Evolutionary conservation across 2,888 invertebrate genomes (phyloP).

Genomic region (Erebia aethiops): DNA sequence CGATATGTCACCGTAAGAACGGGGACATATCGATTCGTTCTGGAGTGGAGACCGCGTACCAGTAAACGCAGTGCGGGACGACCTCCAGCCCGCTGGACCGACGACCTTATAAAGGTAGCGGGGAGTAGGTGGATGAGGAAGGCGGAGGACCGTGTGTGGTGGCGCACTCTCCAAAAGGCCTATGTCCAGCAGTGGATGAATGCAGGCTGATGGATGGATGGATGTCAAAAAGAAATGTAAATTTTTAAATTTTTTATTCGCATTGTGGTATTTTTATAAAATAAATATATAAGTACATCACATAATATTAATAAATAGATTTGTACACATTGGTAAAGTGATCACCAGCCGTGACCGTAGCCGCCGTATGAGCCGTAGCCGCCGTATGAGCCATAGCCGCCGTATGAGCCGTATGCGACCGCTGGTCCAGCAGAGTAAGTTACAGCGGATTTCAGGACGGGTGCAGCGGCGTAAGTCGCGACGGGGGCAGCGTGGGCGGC

Average conservation of each 20-base stretch:
- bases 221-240: constrained; percentile 17
- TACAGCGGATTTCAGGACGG: constrained; percentile 44
- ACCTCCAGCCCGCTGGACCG: too few species aligned
- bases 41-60: too few species aligned
- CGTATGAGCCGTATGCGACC: constrained; percentile 71
- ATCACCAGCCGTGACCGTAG: constrained; percentile 85
- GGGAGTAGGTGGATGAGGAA: too few species aligned
- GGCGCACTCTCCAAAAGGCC: too few species aligned
- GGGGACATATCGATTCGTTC: too few species aligned
- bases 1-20: too few species aligned
- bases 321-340: constrained; percentile 57
- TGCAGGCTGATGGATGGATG: too few species aligned
- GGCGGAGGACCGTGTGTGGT: too few species aligned
- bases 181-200: too few species aligned
- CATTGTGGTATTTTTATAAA: constrained; percentile 59
- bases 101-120: too few species aligned
- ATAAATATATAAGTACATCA: constrained; percentile 66
- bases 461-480: constrained; percentile 44
- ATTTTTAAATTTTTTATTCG: constrained; percentile 60
- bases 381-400: constrained; percentile 81
- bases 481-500: constrained; percentile 45
- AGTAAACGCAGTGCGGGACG: too few species aligned
- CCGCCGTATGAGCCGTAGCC: constrained; percentile 85
- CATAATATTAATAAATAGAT: constrained; percentile 58
- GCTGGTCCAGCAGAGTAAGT: constrained; percentile 46